Percentiles rank a stretch among this genome's conserved stretches.
Evolutionary conservation across 2,888 invertebrate genomes (phyloP).

Genomic region (Venustoraphidia nigricollis): DNA sequence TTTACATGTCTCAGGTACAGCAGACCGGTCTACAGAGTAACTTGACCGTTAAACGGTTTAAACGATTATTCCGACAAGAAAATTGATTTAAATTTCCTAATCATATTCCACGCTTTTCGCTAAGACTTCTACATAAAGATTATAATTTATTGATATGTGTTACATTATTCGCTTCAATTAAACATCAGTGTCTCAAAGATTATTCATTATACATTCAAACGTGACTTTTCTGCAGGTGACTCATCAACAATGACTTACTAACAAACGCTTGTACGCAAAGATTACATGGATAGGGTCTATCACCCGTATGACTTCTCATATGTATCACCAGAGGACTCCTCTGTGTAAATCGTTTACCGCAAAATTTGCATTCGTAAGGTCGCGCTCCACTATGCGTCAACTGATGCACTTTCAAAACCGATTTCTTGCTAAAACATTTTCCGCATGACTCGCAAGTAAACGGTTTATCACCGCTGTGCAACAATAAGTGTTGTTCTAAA

Average conservation of each 20-base stretch:
- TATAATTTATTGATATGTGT: too few species aligned
- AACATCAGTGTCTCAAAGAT: too few species aligned
- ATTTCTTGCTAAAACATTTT: conserved; percentile 29
- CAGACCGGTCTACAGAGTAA: too few species aligned
- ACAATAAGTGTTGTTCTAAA: conserved; percentile 29
- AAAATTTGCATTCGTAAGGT: conserved; percentile 23
- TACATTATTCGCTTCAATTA: too few species aligned
- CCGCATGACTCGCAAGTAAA: conserved; percentile 30
- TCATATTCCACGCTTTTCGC: too few species aligned
- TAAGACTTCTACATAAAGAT: too few species aligned
- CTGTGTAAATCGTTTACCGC: conserved; percentile 6
- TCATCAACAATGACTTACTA: conserved; percentile 6
- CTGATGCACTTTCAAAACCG: conserved; percentile 28
- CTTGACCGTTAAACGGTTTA: too few species aligned
- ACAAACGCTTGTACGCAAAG: conserved; percentile 18
- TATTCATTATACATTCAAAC: too few species aligned
- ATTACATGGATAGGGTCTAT: conserved; percentile 33
- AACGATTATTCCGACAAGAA: too few species aligned
- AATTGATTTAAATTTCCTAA: too few species aligned
- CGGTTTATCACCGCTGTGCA: conserved; percentile 31
- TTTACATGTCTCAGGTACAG: too few species aligned
- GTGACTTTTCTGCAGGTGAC: background rate
- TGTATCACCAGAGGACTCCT: conserved; percentile 19
- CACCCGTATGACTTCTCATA: conserved; percentile 34
- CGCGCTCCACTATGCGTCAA: conserved; percentile 31